Evolutionary conservation across 2,888 invertebrate genomes (phyloP), one percentile per base, ranked within the genome.

Genomic region (Calephelis perditalis): DNA sequence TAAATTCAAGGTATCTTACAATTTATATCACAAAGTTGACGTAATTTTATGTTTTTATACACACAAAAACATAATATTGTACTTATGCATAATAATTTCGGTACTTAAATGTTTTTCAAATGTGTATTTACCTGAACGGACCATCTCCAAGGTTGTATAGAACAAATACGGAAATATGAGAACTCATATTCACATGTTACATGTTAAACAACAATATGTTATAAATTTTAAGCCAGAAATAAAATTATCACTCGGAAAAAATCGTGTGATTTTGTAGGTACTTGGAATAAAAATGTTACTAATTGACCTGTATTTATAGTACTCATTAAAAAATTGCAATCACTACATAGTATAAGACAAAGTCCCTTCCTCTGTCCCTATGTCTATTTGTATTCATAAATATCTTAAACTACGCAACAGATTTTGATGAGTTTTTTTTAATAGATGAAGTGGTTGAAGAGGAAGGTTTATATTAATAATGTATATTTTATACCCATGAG

Each of bases 1-100:
- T 58, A 57, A 44, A 44, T 59, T 61, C 65, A 62, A 64, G 62
- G 67, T 62, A 62, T 61, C 36, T 55, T 56, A 56, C 62, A 63
- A 26, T 52, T 52, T 52, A 68, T 65, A 65, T 63, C 62, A 65
- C 45, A 15, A 60, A 63, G 61, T 64, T 67, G 65, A 64, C 63
- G 64, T 63, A 61, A 65, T 59, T 58, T 58, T 62, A 56, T 62
- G 57, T 57, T 61, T 58, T 61, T 58, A 56, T 59, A 36, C 37
- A 60, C 62, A 49, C 58, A 54, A 59, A 46, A 61, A 61, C 56
- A 60, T 65, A 63, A 67, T 64, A 62, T 63, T 61, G 64, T 46
- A 58, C 46, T 65, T 60, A 63, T 65, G 60, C 49, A 49, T 49
- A 49, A 15, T 49, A 26, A 49, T 26, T 49, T 49, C 49, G 49